Conservation (phyloP, 2,888 invertebrate genomes). For the Drosophila acutilabella region DNA sequence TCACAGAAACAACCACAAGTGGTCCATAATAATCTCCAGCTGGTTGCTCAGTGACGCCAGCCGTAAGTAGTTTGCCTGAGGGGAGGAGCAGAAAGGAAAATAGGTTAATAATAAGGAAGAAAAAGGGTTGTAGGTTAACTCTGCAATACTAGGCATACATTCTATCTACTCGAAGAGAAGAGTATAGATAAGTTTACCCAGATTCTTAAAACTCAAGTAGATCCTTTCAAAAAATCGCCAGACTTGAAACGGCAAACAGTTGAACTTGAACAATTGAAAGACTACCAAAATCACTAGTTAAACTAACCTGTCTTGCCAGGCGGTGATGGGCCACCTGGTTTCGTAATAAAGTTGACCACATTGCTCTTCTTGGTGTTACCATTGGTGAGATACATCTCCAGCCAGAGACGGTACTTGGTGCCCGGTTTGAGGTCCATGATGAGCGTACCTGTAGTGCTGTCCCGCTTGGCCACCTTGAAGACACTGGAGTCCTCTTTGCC, state of each 20-base stretch:
- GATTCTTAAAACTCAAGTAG: slow-evolving; percentile 68
- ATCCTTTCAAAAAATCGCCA: slow-evolving; percentile 75
- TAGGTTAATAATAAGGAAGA: neutral
- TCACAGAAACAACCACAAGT: slow-evolving; percentile 93
- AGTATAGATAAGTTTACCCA: too few relatives aligned
- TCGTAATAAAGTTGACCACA: slow-evolving; percentile 94
- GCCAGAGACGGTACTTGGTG: slow-evolving; percentile 93
- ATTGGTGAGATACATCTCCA: slow-evolving; percentile 95
- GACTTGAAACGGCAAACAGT: slow-evolving; percentile 64
- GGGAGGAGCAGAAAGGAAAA: neutral
- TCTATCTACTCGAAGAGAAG: too few relatives aligned
- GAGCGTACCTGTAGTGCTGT: slow-evolving; percentile 88
- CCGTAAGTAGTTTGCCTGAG: slow-evolving; percentile 86
- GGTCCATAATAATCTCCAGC: slow-evolving; percentile 94
- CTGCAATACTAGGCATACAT: too few relatives aligned
- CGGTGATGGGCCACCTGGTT: slow-evolving; percentile 88
- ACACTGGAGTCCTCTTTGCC: slow-evolving; percentile 90
- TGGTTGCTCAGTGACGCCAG: slow-evolving; percentile 79
- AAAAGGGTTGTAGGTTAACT: too few relatives aligned
- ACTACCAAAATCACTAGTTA: neutral
- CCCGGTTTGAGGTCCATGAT: slow-evolving; percentile 91
- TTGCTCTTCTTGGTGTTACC: slow-evolving; percentile 96
- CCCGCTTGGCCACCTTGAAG: slow-evolving; percentile 91
- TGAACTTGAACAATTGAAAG: neutral
- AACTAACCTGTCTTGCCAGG: slow-evolving; percentile 84